Evolutionary conservation across 2,888 invertebrate species (phyloP), one percentile per base, ranked within the genome.

Genomic region (Cepaea hortensis): DNA sequence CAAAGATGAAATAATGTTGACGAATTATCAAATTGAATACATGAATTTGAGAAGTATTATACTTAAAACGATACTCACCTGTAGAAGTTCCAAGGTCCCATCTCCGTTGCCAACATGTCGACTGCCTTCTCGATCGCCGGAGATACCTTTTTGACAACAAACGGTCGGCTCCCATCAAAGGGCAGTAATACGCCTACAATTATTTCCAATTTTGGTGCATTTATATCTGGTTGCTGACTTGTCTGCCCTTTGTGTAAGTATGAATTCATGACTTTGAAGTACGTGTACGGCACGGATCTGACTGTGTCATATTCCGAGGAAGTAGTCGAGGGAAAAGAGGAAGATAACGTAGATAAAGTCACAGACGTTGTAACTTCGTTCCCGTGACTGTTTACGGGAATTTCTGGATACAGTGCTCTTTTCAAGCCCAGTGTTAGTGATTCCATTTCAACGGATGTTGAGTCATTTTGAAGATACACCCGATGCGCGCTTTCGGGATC

Each of bases 101-200:
- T 76, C 23, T 75, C 61, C 15, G 35, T 70, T 11, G 89, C 87
- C 48, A 92, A 89, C 72, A 90, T 89, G 13, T 91, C 89, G 7
- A 93, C 92, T 7, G 94, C 94, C 65, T 91, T 90, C 73, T 92
- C 90, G 0, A 94, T 92, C 7, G 93, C 93, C 0, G 94, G 94
- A 0, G 92, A 88, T 7, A 93, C 92, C 18, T 91, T 91, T n/a
- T 91, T 89, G 7, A 90, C 87, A 0, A 93, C 92, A 86, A 92
- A 93, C 46, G 91, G 77, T 9, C 90, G 81, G 5, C 70, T 87
- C 23, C 92, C 91, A 50, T 91, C 87, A 9, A 87, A 88, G 0
- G 93, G 93, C 68, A 93, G 79, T 46, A 93, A 90, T 1, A 92
- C 91, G 0, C 91, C 93, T n/a, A 93, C 91, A 55, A 90, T 90